Evolutionary conservation across 2,888 invertebrate genomes (phyloP), one percentile per base, ranked within the genome.

Genomic region (Hipparchia sbordonii): DNA sequence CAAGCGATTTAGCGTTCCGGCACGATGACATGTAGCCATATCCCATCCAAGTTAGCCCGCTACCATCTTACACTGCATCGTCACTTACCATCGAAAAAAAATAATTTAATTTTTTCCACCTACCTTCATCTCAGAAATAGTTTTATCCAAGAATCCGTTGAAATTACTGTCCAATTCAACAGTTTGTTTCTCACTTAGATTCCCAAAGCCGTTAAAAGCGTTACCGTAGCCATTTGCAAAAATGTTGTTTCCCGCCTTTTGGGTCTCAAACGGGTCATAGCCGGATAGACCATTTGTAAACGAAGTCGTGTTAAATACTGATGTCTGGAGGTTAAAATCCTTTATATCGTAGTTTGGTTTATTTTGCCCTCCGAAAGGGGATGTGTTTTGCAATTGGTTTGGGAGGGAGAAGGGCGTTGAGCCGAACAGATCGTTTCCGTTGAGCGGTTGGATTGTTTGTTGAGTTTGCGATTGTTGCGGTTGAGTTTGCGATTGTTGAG

Each of bases 121-220:
- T 83, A 97, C 97, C 96, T 97, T 97, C 96, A 98, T 97, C 93
- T 98, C 98, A 81, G 97, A 91, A 81, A 97, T 95, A 84, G 96
- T 96, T 87, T 97, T 97, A 88, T 98, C 97, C 87, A 97, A 90
- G 80, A 96, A 95, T 68, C 97, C 97, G 82, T 97, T 96, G 79
- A 97, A 97, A 87, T 95, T 96, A 90, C 92, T 93, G 79, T 93
- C 87, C 78, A 94, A 72, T 73, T 91, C 89, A 2, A 92, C 92
- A 0, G 90, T 87, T 69, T 92, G 93, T 63, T 93, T 93, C 85
- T 93, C 93, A 81, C 93, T 93, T 48, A 93, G 79, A 76, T 90
- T 91, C 0, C 92, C 92, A 72, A 93, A 94, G 0, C 94, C 94
- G 74, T 93, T 93, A 77, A 93, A 93, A 0, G 87, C 78, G 74